Evolutionary conservation across 2,113 vertebrate genomes (phyloP).

Genomic region (Indri indri): DNA sequence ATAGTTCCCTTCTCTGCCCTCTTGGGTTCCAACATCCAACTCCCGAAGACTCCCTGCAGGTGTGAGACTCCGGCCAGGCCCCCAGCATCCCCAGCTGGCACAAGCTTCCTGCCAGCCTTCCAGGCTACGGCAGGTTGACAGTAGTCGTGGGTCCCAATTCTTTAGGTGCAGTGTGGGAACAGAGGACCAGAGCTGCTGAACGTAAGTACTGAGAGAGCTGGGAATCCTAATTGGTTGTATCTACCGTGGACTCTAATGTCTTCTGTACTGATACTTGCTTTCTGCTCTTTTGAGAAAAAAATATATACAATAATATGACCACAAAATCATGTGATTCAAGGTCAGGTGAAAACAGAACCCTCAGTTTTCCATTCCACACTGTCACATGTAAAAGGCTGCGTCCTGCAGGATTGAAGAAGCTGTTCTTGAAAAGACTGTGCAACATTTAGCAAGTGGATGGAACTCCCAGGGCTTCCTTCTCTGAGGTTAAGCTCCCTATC

Average conservation of each 20-base stretch:
- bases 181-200: background rate
- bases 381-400: background rate
- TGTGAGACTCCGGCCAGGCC: too few species aligned
- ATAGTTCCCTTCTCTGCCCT: background rate
- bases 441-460: background rate
- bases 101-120: background rate
- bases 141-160: background rate
- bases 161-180: background rate
- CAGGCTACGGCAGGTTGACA: background rate
- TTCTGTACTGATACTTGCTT: background rate
- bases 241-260: too few species aligned
- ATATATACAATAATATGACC: background rate
- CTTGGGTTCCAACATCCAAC: background rate
- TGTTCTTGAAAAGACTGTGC: background rate
- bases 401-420: rapidly evolving
- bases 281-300: background rate
- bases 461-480: background rate
- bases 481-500: background rate
- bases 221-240: too few species aligned
- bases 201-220: background rate
- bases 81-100: background rate
- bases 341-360: background rate
- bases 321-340: background rate
- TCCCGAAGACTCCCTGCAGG: background rate
- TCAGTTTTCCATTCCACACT: background rate